These are phyloP conservation scores for Drosophila micromelanica DNA, from an alignment of 1,140 invertebrate species.

Conservation along the genomic window DNA sequence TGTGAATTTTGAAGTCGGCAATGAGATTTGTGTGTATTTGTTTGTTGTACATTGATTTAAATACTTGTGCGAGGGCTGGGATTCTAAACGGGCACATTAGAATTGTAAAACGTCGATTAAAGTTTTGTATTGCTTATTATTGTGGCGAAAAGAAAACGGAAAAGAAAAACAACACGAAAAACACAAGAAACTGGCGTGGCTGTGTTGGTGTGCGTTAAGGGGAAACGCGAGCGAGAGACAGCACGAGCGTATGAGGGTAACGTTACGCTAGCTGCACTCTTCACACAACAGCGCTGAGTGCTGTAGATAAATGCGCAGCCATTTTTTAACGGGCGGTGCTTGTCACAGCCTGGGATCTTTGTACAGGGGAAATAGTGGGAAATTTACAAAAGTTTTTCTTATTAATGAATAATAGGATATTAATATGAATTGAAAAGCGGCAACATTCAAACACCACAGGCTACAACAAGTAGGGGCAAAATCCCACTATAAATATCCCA, in stretches of 20 bases:
- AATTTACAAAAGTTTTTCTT: slow-evolving; percentile 39
- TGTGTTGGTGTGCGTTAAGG: slow-evolving; percentile 9
- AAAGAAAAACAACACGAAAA: slow-evolving; percentile 13
- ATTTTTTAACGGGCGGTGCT: slow-evolving; percentile 76
- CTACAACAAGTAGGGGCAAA: not conserved
- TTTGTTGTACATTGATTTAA: slow-evolving; percentile 59
- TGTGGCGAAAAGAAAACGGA: slow-evolving; percentile 22
- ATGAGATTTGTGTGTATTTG: slow-evolving; percentile 52
- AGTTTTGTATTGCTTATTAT: slow-evolving; percentile 67
- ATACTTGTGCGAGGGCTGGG: slow-evolving; percentile 52
- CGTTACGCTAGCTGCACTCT: slow-evolving; percentile 18
- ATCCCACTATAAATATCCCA: slow-evolving; percentile 13
- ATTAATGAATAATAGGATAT: not conserved
- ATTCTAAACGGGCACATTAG: slow-evolving; percentile 38
- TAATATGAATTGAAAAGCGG: not conserved
- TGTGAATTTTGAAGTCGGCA: slow-evolving; percentile 21
- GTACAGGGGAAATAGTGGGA: slow-evolving; percentile 69
- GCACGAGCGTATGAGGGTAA: slow-evolving; percentile 2
- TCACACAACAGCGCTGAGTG: slow-evolving; percentile 24
- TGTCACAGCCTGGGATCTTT: slow-evolving; percentile 17
- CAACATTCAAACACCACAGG: too few relatives aligned
- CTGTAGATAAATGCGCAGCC: slow-evolving; percentile 74
- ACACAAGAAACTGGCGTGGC: slow-evolving; percentile 3
- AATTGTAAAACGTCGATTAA: slow-evolving; percentile 75
- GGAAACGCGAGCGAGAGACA: slow-evolving; percentile 19